Conservation (phyloP, 2,888 invertebrate genomes). For the Nephrotoma guestfalica region DNA sequence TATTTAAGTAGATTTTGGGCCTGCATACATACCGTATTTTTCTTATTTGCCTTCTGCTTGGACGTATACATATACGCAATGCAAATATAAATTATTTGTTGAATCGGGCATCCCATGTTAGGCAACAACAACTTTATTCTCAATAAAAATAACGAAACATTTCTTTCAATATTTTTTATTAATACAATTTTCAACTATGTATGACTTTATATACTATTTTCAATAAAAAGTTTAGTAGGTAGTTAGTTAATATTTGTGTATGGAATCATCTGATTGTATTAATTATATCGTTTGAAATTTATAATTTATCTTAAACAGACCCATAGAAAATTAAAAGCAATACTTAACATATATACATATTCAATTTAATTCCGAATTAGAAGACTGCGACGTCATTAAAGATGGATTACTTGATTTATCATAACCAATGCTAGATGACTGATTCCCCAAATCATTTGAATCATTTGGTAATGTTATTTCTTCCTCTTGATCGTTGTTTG, state of each 20-base stretch:
- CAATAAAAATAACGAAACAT: too few relatives aligned
- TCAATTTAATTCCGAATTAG: neutral
- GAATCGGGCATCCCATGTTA: too few relatives aligned
- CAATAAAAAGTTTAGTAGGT: neutral
- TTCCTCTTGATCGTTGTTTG: neutral
- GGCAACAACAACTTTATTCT: too few relatives aligned
- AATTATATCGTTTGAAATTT: neutral
- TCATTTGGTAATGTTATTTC: neutral
- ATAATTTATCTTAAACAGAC: neutral
- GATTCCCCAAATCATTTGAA: neutral
- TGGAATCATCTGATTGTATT: neutral
- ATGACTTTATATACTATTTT: neutral
- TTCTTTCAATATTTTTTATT: too few relatives aligned
- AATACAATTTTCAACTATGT: too few relatives aligned
- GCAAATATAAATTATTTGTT: too few relatives aligned
- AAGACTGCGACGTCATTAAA: neutral
- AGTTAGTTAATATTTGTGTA: neutral
- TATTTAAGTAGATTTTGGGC: too few relatives aligned
- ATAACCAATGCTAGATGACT: neutral
- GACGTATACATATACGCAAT: too few relatives aligned
- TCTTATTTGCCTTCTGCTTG: too few relatives aligned
- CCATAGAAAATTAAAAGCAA: neutral
- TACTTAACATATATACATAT: neutral
- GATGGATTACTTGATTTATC: neutral
- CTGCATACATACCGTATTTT: too few relatives aligned